Conservation (phyloP, 2,888 invertebrate species). For the Unio delphinus region DNA sequence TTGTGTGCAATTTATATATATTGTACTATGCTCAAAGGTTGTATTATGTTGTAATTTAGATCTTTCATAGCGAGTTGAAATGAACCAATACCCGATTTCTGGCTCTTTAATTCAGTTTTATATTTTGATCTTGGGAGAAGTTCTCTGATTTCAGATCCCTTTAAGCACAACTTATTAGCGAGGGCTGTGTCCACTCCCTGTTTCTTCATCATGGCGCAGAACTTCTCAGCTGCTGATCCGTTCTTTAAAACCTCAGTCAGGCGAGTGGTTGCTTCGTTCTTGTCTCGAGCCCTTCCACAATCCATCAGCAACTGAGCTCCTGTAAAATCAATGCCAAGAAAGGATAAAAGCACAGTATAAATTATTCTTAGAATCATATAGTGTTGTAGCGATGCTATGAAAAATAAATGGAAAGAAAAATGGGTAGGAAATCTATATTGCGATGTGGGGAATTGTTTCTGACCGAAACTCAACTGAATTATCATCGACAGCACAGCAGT, state of each 20-base stretch:
- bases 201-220: constrained; percentile 57
- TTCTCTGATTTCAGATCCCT: constrained; percentile 30
- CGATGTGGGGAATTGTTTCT: no score
- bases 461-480: no score
- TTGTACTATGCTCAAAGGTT: no score
- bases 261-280: constrained; percentile 65
- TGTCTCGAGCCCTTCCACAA: constrained; percentile 50
- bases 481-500: no score
- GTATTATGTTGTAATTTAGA: no score
- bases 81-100: constrained; percentile 26
- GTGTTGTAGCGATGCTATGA: no score
- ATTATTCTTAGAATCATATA: no score
- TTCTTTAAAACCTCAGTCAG: constrained; percentile 68
- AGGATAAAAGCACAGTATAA: no score
- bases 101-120: constrained; percentile 30
- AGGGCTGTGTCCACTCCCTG: constrained; percentile 55
- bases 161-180: constrained; percentile 53
- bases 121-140: constrained; percentile 41
- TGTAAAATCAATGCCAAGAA: constrained; percentile 10
- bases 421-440: no score
- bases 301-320: constrained; percentile 72
- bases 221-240: constrained; percentile 71
- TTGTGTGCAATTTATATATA: no score
- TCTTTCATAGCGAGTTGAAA: no score
- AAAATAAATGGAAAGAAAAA: no score